Percentiles rank a stretch among this genome's conserved stretches.
Evolutionary conservation across 2,888 invertebrate species (phyloP).

Genomic region (Invenusta paracnida): DNA sequence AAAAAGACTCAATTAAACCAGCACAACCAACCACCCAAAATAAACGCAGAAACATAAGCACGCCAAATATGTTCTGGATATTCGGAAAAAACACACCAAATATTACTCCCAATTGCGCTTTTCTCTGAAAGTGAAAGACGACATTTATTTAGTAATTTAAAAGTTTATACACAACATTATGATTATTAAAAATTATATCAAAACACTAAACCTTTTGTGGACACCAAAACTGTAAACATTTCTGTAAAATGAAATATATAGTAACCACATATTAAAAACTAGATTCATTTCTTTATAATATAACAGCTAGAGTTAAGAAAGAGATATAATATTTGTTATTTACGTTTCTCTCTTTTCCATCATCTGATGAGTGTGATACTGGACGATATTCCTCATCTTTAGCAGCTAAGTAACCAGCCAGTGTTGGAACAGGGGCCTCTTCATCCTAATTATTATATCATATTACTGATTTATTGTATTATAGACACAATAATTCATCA

Average conservation of each 20-base stretch:
- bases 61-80: constrained; percentile 99
- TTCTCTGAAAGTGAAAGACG: background rate
- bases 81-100: constrained; percentile 96
- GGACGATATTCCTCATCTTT: too few species aligned
- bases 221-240: background rate
- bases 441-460: too few species aligned
- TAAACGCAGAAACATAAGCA: constrained; percentile 95
- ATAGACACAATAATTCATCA: too few species aligned
- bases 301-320: too few species aligned
- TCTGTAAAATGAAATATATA: background rate
- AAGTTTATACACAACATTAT: background rate
- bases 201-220: background rate
- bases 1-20: constrained; percentile 73
- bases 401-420: too few species aligned
- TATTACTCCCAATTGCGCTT: constrained; percentile 79
- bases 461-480: too few species aligned
- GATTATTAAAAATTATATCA: too few species aligned
- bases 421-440: too few species aligned
- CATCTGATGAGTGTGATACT: too few species aligned
- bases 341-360: too few species aligned
- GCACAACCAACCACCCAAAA: constrained; percentile 99
- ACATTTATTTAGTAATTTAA: background rate
- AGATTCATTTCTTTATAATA: background rate
- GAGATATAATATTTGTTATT: too few species aligned
- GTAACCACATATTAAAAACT: background rate